Evolutionary conservation across 2,797 vertebrate species (phyloP), one percentile per base, ranked within the genome.

Genomic region (Smutsia gigantea): DNA sequence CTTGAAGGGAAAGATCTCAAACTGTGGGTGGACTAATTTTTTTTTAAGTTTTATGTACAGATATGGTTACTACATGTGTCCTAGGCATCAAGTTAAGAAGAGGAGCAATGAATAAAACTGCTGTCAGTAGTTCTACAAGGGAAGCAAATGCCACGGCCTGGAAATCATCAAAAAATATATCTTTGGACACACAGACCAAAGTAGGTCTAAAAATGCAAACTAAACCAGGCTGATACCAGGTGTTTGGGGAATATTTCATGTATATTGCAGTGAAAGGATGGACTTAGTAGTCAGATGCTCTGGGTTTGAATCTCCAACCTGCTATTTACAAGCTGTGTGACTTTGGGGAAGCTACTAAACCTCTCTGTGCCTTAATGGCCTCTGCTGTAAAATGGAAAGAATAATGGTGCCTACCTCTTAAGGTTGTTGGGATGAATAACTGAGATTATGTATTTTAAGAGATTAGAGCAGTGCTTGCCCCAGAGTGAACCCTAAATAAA

Each of bases 81-180:
- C 9, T 87, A 98, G 98, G 96, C 78, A 46, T 96, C 90, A 98
- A 96, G 93, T 86, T 97, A 68, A 91, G 77, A 93, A 96, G 46
- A 84, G 29, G 78, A 94, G 18, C 86, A 57, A 61, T 27, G 5
- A 63, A 85, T 90, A 83, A 86, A 94, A 98, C 97, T 34, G 61
- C 64, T 87, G 72, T 57, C 55, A 31, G 19, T 85, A 18, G 0
- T 83, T 97, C 95, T 90, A 37, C 37, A 23, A 94, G 61, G 93
- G 68, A 71, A 74, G 68, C 21, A 72, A 53, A 81, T 51, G 61
- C 59, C 68, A 85, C 68, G 7, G 51, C 90, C 2, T 15, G 17
- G 61, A 96, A 97, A 34, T 87, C 92, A 91, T 7, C 25, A 49
- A 72, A 95, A 71, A 79, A 27, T 23, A 1, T 77, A 61, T 42